phyloP scores from a whole-genome alignment of 1,140 invertebrate genomes.

The Zeugodacus cucurbitae region DNA sequence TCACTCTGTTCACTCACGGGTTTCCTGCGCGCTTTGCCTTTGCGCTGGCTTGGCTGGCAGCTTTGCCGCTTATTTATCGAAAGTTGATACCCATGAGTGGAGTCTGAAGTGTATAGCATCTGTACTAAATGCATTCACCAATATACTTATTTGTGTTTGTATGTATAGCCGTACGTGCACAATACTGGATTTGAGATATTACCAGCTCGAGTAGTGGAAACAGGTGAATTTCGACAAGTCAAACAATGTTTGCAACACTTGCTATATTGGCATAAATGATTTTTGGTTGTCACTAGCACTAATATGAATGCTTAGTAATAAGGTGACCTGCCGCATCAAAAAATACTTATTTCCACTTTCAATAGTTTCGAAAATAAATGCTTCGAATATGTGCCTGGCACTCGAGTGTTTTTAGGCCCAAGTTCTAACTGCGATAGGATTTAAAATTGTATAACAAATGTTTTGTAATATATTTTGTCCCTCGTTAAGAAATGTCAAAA shows the following conservation, averaged over 20 bases:
- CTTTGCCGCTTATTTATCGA: neutral
- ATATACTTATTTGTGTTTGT: neutral
- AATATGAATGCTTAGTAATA: neutral
- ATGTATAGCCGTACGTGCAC: neutral
- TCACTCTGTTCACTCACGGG: neutral
- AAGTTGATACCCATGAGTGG: slow-evolving; percentile 14
- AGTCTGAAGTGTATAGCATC: neutral
- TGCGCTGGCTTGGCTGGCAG: neutral
- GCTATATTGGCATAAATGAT: neutral
- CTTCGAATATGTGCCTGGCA: too few species aligned
- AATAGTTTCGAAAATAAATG: too few species aligned
- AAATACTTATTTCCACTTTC: neutral
- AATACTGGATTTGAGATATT: neutral
- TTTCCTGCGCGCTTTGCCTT: neutral
- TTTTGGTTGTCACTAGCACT: neutral
- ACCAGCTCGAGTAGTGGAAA: neutral
- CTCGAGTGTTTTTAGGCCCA: too few species aligned
- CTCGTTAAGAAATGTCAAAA: too few species aligned
- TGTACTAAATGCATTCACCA: neutral
- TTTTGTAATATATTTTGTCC: too few species aligned
- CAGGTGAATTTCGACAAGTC: neutral
- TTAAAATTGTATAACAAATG: too few species aligned
- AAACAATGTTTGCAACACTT: neutral
- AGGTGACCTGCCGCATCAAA: neutral
- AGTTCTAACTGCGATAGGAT: too few species aligned